These are phyloP conservation scores for Lordiphosa mommai DNA, from an alignment of 1,140 invertebrate species.

Conservation along the genomic window DNA sequence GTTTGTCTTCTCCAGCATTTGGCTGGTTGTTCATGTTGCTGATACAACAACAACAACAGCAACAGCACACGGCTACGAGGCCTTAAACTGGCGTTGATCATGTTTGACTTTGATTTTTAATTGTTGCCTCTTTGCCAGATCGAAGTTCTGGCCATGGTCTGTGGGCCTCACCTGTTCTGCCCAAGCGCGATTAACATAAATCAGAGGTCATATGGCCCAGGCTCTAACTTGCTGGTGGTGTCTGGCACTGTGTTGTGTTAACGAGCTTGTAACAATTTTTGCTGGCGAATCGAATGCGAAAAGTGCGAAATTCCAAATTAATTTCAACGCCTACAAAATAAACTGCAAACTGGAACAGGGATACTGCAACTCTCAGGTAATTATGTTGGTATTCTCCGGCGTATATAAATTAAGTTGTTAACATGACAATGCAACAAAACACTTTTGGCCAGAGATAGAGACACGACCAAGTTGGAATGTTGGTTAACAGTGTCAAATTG, in stretches of 20 bases:
- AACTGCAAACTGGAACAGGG: conserved; percentile 24
- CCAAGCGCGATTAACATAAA: conserved; percentile 66
- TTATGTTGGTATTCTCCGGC: conserved; percentile 34
- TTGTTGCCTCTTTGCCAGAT: conserved; percentile 56
- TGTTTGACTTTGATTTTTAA: conserved; percentile 78
- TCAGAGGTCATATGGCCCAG: conserved; percentile 66
- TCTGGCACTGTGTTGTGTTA: conserved; percentile 70
- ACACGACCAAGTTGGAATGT: conserved; percentile 14
- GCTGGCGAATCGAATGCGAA: conserved; percentile 43
- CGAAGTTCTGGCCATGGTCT: conserved; percentile 26
- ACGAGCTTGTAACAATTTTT: conserved; percentile 77
- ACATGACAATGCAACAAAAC: conserved; percentile 72
- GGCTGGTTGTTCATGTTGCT: conserved; percentile 65
- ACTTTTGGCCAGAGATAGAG: conserved; percentile 14
- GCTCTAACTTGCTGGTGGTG: conserved; percentile 16
- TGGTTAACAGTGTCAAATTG: conserved; percentile 1
- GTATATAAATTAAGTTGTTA: conserved; percentile 77
- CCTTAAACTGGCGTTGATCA: conserved; percentile 78
- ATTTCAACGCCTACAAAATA: conserved; percentile 72
- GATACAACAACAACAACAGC: conserved; percentile 40
- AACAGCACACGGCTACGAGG: conserved; percentile 59
- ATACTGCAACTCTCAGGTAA: conserved; percentile 33
- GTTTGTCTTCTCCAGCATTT: conserved; percentile 20
- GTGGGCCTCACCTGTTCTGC: conserved; percentile 44
- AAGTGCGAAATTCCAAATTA: conserved; percentile 75